These are phyloP conservation scores for Trachymyrmex cornetzi DNA, from an alignment of 1,140 invertebrate species.

Conservation along the genomic window DNA sequence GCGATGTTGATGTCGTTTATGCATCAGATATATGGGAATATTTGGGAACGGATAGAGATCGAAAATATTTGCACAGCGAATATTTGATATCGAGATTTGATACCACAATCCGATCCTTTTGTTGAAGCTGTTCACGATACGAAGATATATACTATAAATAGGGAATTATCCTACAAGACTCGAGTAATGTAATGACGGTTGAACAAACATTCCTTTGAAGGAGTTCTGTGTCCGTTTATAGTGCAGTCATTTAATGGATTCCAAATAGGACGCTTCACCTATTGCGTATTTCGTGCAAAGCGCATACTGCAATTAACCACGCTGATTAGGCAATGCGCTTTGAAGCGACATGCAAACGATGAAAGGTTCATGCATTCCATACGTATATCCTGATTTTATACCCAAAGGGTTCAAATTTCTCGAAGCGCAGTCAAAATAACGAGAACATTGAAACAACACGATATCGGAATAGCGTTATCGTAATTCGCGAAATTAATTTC, in stretches of 20 bases:
- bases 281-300: conserved; percentile 52
- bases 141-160: not conserved
- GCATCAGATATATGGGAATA: too few species aligned
- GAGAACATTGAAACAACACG: not conserved
- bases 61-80: not conserved
- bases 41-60: not conserved
- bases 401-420: conserved; percentile 50
- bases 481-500: conserved; percentile 12
- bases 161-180: conserved; percentile 43
- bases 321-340: conserved; percentile 64
- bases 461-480: not conserved
- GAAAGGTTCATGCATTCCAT: conserved; percentile 45
- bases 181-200: conserved; percentile 40
- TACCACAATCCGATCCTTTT: conserved; percentile 9
- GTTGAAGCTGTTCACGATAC: not conserved
- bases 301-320: conserved; percentile 57
- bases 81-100: not conserved
- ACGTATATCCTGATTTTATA: conserved; percentile 49
- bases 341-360: conserved; percentile 39
- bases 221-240: conserved; percentile 44
- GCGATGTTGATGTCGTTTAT: not conserved
- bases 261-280: conserved; percentile 53
- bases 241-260: conserved; percentile 58
- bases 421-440: conserved; percentile 31
- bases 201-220: conserved; percentile 57